Evolutionary conservation across 2,797 vertebrate genomes (phyloP), one percentile per base, ranked within the genome.

Genomic region (Xyrichtys novacula): DNA sequence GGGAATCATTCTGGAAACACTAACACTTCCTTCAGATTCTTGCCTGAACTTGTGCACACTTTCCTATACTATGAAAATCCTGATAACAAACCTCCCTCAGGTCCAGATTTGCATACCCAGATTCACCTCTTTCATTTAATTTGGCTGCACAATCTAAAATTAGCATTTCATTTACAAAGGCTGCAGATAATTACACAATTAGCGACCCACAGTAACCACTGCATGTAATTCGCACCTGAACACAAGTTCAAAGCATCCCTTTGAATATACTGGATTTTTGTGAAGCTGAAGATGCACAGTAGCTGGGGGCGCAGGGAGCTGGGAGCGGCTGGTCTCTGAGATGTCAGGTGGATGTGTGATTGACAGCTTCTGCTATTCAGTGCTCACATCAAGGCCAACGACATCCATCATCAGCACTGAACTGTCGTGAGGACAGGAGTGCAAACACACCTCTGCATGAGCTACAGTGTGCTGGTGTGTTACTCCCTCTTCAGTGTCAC

Each of bases 141-240:
- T 70, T 56, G 39, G 44, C 39, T 19, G 23, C 64, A 47, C 34
- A 25, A 26, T 29, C 32, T 68, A 12, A 56, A 78, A 79, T 65
- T 19, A 71, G 31, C 70, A 47, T 71, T 69, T 69, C 17, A 69
- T 68, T 64, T 46, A 52, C 7, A 15, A 20, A 60, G 20, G 46
- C 31, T 12, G 32, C 39, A 19, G 29, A 10, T 80, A 73, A 81
- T 71, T 63, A 54, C 54, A 71, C 39, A 76, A 71, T 73, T 42
- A 61, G 16, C 2, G 7, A 26, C 38, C 52, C 7, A 0, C 23
- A 28, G 39, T 28, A 49, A 56, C 42, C 39, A 34, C 23, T 23
- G 17, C 7, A 32, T 42, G 49, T 9, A 61, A 28, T 78, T 70
- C 60, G 55, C 28, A 54, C 46, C 63, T 59, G 56, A 58, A 47